phyloP scores from a whole-genome alignment of 2,888 invertebrate species.

The Cryptophagus acutangulus region DNA sequence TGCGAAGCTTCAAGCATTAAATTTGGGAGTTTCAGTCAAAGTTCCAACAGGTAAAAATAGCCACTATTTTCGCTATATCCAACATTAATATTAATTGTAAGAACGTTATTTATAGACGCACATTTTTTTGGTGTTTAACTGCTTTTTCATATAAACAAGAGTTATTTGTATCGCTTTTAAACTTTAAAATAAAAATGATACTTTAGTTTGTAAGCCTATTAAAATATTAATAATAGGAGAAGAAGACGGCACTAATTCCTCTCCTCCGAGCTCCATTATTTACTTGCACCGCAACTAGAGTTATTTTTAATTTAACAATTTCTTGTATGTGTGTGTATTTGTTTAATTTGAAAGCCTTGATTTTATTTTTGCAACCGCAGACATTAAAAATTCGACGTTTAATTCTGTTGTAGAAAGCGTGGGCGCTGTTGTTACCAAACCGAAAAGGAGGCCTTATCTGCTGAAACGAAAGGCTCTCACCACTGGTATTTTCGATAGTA shows the following conservation, averaged over 20 bases:
- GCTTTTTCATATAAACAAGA: no score
- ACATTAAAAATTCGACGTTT: slow-evolving; percentile 8
- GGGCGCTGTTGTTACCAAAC: slow-evolving; percentile 55
- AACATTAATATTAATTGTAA: slow-evolving; percentile 13
- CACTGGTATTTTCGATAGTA: slow-evolving; percentile 78
- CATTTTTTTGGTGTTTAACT: no score
- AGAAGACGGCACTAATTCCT: no score
- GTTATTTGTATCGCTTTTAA: no score
- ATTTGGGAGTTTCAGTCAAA: slow-evolving; percentile 74
- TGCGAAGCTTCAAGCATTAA: slow-evolving; percentile 78
- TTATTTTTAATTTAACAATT: slow-evolving; percentile 17
- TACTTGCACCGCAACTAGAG: slow-evolving; percentile 6
- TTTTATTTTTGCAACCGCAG: slow-evolving; percentile 16
- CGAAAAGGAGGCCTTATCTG: slow-evolving; percentile 73
- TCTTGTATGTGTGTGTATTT: slow-evolving; percentile 18
- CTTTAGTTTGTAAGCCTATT: no score
- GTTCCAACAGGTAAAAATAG: slow-evolving; percentile 68
- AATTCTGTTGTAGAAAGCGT: slow-evolving; percentile 46
- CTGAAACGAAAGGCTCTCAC: slow-evolving; percentile 85
- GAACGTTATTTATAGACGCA: slow-evolving; percentile 6
- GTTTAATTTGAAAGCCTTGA: slow-evolving; percentile 13
- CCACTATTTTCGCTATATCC: not conserved
- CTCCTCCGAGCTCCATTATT: no score
- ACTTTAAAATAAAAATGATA: no score
- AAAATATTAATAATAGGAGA: no score